phyloP scores from a whole-genome alignment of 2,797 vertebrate species.

The Vipera latastei region DNA sequence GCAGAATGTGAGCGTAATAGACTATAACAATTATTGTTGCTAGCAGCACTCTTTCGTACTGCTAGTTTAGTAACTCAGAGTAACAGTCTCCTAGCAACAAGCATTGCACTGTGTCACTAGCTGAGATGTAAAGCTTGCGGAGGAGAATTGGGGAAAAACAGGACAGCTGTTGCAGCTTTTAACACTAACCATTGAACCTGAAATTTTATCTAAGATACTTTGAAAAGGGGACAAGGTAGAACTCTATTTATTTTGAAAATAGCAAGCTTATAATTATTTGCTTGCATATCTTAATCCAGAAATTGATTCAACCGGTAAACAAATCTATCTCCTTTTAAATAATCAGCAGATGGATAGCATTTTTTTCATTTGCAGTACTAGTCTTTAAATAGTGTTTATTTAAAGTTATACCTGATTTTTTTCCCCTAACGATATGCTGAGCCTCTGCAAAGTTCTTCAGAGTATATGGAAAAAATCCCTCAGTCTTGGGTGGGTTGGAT shows the following conservation, averaged over 20 bases:
- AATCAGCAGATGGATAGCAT: not conserved
- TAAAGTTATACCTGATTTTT: not conserved
- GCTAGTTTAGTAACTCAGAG: conserved; percentile 72
- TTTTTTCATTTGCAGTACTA: not conserved
- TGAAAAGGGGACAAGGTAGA: not conserved
- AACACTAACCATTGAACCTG: conserved; percentile 22
- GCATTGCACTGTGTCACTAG: conserved; percentile 64
- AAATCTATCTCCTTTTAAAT: conserved; percentile 3
- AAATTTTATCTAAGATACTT: not conserved
- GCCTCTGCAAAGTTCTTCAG: not conserved
- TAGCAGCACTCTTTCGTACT: conserved; percentile 56
- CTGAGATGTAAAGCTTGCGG: conserved; percentile 40
- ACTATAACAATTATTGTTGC: conserved; percentile 36
- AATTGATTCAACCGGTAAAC: not conserved
- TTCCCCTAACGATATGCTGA: not conserved
- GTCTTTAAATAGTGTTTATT: conserved; percentile 26
- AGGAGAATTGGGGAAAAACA: conserved; percentile 6
- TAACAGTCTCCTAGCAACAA: conserved; percentile 85
- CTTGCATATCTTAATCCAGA: conserved; percentile 9
- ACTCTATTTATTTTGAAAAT: not conserved
- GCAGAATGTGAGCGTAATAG: conserved; percentile 37
- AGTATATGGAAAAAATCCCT: not conserved
- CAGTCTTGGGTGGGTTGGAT: not conserved
- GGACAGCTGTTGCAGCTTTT: conserved; percentile 40
- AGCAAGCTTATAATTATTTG: not conserved